Conservation (phyloP, 1,140 invertebrate species). For the Brachionus asplanchnoidis region DNA sequence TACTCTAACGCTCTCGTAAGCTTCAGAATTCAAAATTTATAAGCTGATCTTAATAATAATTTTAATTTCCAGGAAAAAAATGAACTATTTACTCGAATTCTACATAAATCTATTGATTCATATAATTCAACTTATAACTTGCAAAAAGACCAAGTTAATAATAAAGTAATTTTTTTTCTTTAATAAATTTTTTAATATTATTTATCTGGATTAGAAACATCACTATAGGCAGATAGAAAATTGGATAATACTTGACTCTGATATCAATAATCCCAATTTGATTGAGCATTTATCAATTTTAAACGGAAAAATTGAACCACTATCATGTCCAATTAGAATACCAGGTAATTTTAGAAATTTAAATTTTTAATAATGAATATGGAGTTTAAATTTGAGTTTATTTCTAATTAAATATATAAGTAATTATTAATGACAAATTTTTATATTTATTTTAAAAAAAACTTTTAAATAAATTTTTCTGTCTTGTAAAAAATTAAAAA, state of each 20-base stretch:
- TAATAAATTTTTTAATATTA: background rate
- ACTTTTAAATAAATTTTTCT: too few species aligned
- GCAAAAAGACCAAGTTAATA: background rate
- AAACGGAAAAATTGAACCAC: background rate
- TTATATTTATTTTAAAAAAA: too few species aligned
- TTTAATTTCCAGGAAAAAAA: background rate
- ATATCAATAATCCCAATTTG: background rate
- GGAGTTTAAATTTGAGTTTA: too few species aligned
- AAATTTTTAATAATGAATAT: too few species aligned
- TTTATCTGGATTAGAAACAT: background rate
- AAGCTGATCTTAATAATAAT: background rate
- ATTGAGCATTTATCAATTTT: background rate
- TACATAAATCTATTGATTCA: background rate
- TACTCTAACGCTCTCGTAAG: background rate
- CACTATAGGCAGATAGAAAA: constrained; percentile 17
- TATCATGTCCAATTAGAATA: background rate
- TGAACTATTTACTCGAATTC: background rate
- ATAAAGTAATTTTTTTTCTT: background rate
- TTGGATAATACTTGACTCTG: background rate
- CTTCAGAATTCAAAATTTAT: background rate
- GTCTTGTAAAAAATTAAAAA: too few species aligned
- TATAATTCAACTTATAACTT: constrained; percentile 12
- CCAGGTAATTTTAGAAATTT: background rate
- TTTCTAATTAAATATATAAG: too few species aligned
- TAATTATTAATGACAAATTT: too few species aligned